Base-by-base conservation (phyloP, 2,888 invertebrate species). In the Cataglyphis rosenhaueri region DNA sequence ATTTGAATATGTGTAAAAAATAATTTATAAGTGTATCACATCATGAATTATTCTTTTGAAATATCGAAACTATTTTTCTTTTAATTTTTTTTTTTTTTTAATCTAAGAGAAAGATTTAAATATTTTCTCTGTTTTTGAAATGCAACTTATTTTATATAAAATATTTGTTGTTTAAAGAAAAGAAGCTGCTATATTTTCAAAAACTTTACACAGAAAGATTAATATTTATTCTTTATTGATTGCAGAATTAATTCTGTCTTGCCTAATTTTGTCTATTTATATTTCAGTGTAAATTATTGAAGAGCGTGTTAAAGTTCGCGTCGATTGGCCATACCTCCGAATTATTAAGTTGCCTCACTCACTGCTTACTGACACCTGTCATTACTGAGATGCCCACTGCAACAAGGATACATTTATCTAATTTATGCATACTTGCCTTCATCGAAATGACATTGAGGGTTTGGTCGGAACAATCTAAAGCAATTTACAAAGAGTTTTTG, bases 351-450 rank as follows among this genome's bases (percentile, higher is more conserved):
- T 96, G 96, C 89, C 95, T 96, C 48, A 95, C 95, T 81, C 94
- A 96, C 48, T 96, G 96, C 90, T 94, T 96, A 85, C 94, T 95
- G 65, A 95, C 95, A 18, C 95, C 95, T 38, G 91, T 92, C 70
- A 95, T 96, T 84, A 94, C 95, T 25, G 96, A 96, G 86, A 95
- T 96, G 91, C 96, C 96, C 10, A 95, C 96, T 87, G 95, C 95
- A 29, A 96, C 96, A 78, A 95, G 96, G 91, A 96, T 96, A 88
- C 96, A 96, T 90, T 95, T 97, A 78, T 96, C 96, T 21, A 96
- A 96, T 93, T 95, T 97, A 90, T 96, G 96, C 65, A 95, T 97
- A 21, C 95, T 96, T 94, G 96, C 96, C 82, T 96, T 96, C 91
- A 96, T 96, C 0, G 96, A 97, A 91, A 95, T 96, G 91, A 95